Conservation (phyloP, 92 coral and sea anemone genomes). For the Metridium senile region DNA sequence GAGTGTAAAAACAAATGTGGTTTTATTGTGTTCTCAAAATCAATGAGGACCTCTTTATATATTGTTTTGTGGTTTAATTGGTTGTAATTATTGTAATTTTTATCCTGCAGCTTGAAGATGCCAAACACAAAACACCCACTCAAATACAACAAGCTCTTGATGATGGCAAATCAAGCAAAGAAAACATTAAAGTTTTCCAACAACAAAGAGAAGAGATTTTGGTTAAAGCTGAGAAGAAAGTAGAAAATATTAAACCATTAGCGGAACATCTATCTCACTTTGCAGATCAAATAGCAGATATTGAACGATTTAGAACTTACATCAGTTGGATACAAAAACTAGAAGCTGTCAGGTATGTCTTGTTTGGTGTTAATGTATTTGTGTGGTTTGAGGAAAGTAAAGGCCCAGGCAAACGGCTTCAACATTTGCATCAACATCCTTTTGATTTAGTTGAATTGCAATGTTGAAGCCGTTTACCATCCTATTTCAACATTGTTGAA, state of each 20-base stretch:
- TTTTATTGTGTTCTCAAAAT: too few species aligned
- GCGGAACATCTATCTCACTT: slow-evolving; percentile 62
- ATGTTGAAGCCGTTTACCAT: too few species aligned
- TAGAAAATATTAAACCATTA: slow-evolving; percentile 52
- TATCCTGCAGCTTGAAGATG: slow-evolving; percentile 57
- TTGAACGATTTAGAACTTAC: slow-evolving; percentile 81
- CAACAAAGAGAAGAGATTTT: slow-evolving; percentile 38
- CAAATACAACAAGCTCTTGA: slow-evolving; percentile 68
- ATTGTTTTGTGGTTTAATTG: too few species aligned
- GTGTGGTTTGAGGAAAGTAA: too few species aligned
- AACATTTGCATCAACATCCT: too few species aligned
- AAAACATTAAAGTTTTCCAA: slow-evolving; percentile 46
- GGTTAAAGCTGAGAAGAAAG: slow-evolving; percentile 51
- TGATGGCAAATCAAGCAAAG: slow-evolving; percentile 54
- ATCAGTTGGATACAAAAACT: slow-evolving; percentile 86
- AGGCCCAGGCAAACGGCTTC: too few species aligned
- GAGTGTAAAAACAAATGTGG: too few species aligned
- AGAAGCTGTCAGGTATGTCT: slow-evolving; percentile 75
- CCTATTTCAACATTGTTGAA: too few species aligned
- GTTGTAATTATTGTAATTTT: too few species aligned
- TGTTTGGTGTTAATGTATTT: not conserved
- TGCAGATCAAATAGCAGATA: slow-evolving; percentile 70
- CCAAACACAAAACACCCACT: slow-evolving; percentile 59
- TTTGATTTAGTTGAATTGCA: too few species aligned
- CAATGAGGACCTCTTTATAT: too few species aligned